These are phyloP conservation scores for Ormyrus nitidulus DNA, from an alignment of 2,888 invertebrate species.

Conservation along the genomic window DNA sequence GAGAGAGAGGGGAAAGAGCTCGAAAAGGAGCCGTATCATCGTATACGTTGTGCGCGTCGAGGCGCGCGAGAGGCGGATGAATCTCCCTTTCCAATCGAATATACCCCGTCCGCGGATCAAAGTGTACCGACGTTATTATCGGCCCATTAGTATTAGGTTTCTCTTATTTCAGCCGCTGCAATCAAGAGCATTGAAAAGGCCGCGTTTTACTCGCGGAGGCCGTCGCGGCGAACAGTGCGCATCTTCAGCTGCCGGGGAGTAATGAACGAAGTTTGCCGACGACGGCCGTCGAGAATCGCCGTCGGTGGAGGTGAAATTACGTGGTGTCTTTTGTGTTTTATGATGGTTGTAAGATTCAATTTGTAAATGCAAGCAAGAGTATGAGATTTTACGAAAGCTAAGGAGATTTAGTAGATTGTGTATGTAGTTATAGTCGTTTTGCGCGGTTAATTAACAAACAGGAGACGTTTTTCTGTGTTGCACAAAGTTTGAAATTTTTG, in stretches of 20 bases:
- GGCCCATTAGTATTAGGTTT: conserved; percentile 41
- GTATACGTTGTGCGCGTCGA: conserved; percentile 27
- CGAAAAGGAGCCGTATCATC: conserved; percentile 49
- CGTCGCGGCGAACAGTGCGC: neutral
- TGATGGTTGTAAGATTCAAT: no score
- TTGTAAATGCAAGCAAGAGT: no score
- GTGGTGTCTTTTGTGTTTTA: no score
- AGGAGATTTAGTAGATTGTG: no score
- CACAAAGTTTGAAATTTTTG: no score
- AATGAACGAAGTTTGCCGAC: neutral
- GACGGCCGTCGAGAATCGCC: no score
- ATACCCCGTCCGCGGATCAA: conserved; percentile 44
- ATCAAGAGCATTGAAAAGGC: conserved; percentile 11
- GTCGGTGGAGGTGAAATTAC: no score
- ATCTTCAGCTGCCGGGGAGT: neutral
- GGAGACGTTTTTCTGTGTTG: no score
- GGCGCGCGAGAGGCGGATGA: conserved; percentile 18
- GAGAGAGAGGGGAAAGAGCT: conserved; percentile 17
- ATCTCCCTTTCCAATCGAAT: conserved; percentile 38
- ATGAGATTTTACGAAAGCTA: no score
- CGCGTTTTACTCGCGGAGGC: neutral
- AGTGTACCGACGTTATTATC: conserved; percentile 50
- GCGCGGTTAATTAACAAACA: no score
- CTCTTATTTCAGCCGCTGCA: conserved; percentile 23
- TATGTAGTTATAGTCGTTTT: no score